Evolutionary conservation across 2,113 vertebrate genomes (phyloP).

Genomic region (Apus apus): DNA sequence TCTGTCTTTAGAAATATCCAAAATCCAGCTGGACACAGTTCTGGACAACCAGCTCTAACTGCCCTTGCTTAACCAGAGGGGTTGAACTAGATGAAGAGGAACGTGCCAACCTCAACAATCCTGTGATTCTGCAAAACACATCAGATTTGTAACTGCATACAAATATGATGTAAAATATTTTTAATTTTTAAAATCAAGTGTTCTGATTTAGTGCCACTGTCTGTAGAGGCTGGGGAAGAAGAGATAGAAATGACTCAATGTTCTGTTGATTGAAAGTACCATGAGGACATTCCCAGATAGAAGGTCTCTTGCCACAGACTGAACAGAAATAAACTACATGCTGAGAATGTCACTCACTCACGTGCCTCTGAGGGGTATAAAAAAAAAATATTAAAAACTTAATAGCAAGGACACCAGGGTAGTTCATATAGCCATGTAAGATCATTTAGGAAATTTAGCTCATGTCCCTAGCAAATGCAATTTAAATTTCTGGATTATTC

Average conservation of each 20-base stretch:
- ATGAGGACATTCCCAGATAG: not conserved
- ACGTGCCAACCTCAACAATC: not conserved
- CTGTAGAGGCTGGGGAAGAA: not conserved
- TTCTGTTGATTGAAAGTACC: not conserved
- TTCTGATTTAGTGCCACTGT: not conserved
- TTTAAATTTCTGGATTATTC: not conserved
- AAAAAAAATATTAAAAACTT: not conserved
- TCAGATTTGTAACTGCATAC: not conserved
- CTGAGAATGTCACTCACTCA: not conserved
- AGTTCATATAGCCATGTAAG: accelerated
- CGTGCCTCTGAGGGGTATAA: not conserved
- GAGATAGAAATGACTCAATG: not conserved
- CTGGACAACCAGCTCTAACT: not conserved
- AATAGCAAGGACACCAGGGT: not conserved
- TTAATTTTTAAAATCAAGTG: not conserved
- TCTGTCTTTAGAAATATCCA: not conserved
- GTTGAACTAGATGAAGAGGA: not conserved
- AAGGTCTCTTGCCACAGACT: not conserved
- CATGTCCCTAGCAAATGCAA: not conserved
- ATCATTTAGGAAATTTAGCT: not conserved
- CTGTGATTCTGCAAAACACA: accelerated
- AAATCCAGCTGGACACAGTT: not conserved
- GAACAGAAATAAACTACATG: not conserved
- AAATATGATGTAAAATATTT: not conserved
- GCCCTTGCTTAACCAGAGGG: not conserved